phyloP scores from a whole-genome alignment of 2,797 vertebrate species.

The Phrynocephalus guinanensis region DNA sequence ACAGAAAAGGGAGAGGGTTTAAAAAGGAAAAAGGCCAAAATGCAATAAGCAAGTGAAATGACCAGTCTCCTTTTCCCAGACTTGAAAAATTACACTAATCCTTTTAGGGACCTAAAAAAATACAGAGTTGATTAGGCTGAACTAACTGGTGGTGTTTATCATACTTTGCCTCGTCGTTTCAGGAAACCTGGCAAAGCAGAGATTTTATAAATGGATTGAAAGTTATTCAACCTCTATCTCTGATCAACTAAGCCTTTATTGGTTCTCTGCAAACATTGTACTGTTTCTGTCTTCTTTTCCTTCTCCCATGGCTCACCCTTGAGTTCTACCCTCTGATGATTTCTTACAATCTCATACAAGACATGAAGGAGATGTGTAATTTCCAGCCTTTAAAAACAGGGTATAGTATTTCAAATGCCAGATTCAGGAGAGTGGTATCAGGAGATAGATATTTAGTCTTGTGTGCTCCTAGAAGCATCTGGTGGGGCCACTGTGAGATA shows the following conservation, averaged over 20 bases:
- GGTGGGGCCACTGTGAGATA: too few relatives aligned
- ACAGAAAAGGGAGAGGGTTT: too few relatives aligned
- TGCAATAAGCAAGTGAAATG: constrained; percentile 60
- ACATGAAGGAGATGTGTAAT: too few relatives aligned
- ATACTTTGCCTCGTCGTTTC: constrained; percentile 78
- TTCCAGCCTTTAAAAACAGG: too few relatives aligned
- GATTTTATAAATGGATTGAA: constrained; percentile 83
- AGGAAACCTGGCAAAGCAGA: constrained; percentile 79
- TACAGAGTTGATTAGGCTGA: constrained; percentile 78
- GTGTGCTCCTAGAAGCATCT: too few relatives aligned
- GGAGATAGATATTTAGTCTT: too few relatives aligned
- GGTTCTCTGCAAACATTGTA: constrained; percentile 82
- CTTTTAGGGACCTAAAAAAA: constrained; percentile 72
- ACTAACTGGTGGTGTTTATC: constrained; percentile 78
- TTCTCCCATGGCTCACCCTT: constrained; percentile 63
- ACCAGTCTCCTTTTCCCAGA: constrained; percentile 63
- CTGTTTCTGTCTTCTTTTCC: constrained; percentile 54
- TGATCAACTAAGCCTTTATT: constrained; percentile 85
- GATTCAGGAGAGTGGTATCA: too few relatives aligned
- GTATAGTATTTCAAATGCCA: too few relatives aligned
- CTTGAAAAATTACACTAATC: constrained; percentile 75
- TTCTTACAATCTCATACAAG: constrained; percentile 75
- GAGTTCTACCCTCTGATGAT: constrained; percentile 77
- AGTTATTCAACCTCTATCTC: constrained; percentile 87
- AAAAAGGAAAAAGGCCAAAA: constrained; percentile 46